phyloP scores from a whole-genome alignment of 1,140 invertebrate species.

The Lerema accius region DNA sequence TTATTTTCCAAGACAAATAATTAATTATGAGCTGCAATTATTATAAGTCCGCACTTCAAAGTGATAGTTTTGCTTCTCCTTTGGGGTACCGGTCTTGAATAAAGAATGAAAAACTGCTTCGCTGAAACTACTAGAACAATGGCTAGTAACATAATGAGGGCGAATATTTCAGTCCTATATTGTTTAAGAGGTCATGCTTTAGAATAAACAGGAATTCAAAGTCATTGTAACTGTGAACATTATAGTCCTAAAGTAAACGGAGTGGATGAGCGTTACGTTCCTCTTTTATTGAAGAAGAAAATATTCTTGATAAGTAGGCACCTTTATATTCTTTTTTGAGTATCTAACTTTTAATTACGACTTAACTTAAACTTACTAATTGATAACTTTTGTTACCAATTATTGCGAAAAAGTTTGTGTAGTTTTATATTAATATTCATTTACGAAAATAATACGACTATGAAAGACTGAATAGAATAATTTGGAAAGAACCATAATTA shows the following conservation, averaged over 20 bases:
- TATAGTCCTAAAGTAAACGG: not conserved
- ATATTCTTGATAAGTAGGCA: too few species aligned
- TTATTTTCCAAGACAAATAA: too few species aligned
- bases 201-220: conserved; percentile 10
- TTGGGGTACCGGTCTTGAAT: not conserved
- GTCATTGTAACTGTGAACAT: not conserved
- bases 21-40: not conserved
- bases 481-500: too few species aligned
- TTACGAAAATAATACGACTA: too few species aligned
- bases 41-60: not conserved
- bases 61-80: not conserved
- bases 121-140: conserved; percentile 9
- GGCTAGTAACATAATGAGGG: conserved; percentile 9
- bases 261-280: not conserved
- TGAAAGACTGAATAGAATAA: too few species aligned
- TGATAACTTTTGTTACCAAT: too few species aligned
- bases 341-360: too few species aligned
- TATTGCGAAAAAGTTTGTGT: too few species aligned
- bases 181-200: conserved; percentile 10
- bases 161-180: conserved; percentile 19
- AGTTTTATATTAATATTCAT: too few species aligned
- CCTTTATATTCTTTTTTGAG: too few species aligned
- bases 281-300: too few species aligned
- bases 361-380: too few species aligned
- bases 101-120: conserved; percentile 1